These are phyloP conservation scores for Nemapogon koenigi DNA, from an alignment of 2,888 invertebrate genomes.

Conservation along the genomic window DNA sequence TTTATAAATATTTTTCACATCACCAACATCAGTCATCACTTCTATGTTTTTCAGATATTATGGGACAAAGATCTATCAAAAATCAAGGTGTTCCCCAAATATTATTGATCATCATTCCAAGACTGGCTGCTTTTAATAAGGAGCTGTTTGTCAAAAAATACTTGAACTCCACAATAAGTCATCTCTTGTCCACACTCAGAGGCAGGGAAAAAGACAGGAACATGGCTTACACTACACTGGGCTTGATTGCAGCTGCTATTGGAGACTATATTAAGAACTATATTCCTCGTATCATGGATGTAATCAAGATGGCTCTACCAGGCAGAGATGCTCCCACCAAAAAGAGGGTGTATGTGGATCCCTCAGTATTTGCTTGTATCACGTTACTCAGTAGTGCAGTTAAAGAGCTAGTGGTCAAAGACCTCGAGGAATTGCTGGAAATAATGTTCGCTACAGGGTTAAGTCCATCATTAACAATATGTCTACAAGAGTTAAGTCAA, in stretches of 20 bases:
- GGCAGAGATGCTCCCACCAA: constrained; percentile 79
- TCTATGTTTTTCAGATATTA: constrained; percentile 68
- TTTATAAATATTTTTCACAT: constrained; percentile 9
- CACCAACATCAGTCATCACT: constrained; percentile 3
- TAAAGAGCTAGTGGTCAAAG: constrained; percentile 75
- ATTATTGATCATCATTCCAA: constrained; percentile 84
- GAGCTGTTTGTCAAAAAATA: constrained; percentile 79
- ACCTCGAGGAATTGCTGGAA: constrained; percentile 85
- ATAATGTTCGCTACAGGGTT: constrained; percentile 93
- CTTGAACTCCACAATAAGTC: constrained; percentile 75
- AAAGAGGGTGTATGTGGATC: constrained; percentile 77
- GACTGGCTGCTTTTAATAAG: constrained; percentile 92
- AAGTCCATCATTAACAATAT: constrained; percentile 88
- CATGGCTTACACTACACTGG: constrained; percentile 88
- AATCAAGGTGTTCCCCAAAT: constrained; percentile 86
- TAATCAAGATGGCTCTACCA: constrained; percentile 78
- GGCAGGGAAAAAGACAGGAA: constrained; percentile 86
- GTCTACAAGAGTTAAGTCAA: constrained; percentile 87
- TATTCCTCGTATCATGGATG: constrained; percentile 85
- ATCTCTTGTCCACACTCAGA: constrained; percentile 77
- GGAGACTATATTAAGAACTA: constrained; percentile 81
- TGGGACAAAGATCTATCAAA: constrained; percentile 78
- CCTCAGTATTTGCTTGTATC: constrained; percentile 92
- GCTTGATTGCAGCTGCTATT: constrained; percentile 89
- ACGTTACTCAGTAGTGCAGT: constrained; percentile 90